Percentiles rank a stretch among this genome's conserved stretches.
phyloP scores from a whole-genome alignment of 2,113 vertebrate genomes.

The Xiphophorus hellerii region DNA sequence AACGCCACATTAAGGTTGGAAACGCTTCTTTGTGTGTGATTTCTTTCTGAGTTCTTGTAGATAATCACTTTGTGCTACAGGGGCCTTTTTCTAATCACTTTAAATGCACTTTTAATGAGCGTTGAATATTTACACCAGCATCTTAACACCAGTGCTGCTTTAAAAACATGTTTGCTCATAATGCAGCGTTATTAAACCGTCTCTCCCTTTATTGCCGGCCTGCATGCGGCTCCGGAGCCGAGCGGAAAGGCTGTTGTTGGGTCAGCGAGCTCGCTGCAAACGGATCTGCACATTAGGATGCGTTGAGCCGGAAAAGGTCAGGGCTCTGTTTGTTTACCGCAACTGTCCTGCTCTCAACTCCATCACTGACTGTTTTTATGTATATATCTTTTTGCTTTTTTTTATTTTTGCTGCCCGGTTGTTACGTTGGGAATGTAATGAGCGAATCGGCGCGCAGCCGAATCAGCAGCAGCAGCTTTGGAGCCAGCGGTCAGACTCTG shows the following conservation, averaged over 20 bases:
- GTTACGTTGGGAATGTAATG: conserved; percentile 54
- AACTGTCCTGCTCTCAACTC: conserved; percentile 11
- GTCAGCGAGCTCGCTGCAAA: conserved; percentile 49
- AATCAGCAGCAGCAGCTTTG: conserved; percentile 42
- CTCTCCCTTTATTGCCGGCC: conserved; percentile 1
- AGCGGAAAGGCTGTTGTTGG: conserved; percentile 42
- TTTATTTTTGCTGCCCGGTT: conserved; percentile 23
- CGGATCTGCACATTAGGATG: conserved; percentile 47
- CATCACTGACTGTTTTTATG: conserved; percentile 1
- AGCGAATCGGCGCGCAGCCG: conserved; percentile 65
- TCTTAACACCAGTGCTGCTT: conserved; percentile 26
- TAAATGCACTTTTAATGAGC: conserved; percentile 46
- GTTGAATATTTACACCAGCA: conserved; percentile 55
- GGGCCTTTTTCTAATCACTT: conserved; percentile 19
- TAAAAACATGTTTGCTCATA: conserved; percentile 31
- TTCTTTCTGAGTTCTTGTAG: not conserved
- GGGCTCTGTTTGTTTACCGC: conserved; percentile 39
- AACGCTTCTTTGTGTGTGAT: not conserved
- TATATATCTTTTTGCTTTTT: not conserved
- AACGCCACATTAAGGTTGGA: not conserved
- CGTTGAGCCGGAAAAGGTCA: conserved; percentile 40
- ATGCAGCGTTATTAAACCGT: conserved; percentile 31
- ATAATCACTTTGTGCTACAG: conserved; percentile 11
- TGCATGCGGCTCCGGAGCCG: conserved; percentile 21
- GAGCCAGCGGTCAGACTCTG: conserved; percentile 70